Evolutionary conservation across 2,797 vertebrate genomes (phyloP).

Genomic region (Lutjanus argentimaculatus): DNA sequence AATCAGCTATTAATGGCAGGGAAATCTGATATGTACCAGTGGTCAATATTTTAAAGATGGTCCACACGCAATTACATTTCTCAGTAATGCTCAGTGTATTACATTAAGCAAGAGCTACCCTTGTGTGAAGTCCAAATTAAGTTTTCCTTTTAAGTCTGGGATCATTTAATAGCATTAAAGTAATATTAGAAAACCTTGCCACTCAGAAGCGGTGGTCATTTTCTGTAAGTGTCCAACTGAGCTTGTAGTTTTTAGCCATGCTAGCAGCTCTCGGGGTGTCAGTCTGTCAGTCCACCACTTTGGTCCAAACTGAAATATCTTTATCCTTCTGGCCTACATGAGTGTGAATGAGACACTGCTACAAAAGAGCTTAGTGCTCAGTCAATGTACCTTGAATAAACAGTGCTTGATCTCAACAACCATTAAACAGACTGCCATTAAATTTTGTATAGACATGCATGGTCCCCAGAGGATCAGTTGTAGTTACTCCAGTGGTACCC

Average conservation of each 20-base stretch:
- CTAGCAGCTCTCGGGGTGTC: not conserved
- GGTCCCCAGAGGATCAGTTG: not conserved
- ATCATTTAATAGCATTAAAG: not conserved
- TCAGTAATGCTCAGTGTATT: conserved; percentile 7
- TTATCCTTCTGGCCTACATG: too few species aligned
- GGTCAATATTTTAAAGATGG: conserved; percentile 20
- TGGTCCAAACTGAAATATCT: too few species aligned
- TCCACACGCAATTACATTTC: conserved; percentile 18
- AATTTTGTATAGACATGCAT: not conserved
- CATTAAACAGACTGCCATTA: too few species aligned
- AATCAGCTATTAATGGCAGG: conserved; percentile 26
- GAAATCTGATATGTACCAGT: conserved; percentile 37
- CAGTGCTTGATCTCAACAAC: too few species aligned
- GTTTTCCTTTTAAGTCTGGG: conserved; percentile 20
- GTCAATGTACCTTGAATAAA: too few species aligned
- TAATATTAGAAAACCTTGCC: not conserved
- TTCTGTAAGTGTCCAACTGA: conserved; percentile 8
- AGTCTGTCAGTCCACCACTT: too few species aligned
- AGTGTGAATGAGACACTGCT: too few species aligned
- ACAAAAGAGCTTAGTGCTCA: too few species aligned
- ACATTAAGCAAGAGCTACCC: not conserved
- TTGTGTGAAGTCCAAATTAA: conserved; percentile 17
- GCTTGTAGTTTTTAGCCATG: not conserved
- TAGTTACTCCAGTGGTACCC: not conserved
- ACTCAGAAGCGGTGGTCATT: not conserved